Evolutionary conservation across 2,113 vertebrate genomes (phyloP).

Genomic region (Salvator merianae): DNA sequence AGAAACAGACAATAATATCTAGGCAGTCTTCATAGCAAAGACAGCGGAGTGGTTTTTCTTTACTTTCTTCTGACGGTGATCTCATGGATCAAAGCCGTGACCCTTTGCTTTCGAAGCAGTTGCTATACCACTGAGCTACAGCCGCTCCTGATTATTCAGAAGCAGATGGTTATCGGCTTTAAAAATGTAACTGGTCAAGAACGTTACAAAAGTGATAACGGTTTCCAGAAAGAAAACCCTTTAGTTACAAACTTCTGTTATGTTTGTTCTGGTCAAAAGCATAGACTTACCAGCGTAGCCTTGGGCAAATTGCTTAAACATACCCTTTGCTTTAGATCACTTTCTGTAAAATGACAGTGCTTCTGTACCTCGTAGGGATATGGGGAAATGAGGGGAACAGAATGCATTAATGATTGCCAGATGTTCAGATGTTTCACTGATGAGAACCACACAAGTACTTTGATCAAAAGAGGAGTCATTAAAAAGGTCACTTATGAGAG

Average conservation of each 20-base stretch:
- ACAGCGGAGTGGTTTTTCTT: too few relatives aligned
- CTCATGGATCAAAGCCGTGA: too few relatives aligned
- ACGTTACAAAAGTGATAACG: not conserved
- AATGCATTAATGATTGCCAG: conserved; percentile 21
- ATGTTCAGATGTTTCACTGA: conserved; percentile 21
- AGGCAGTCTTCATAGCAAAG: too few relatives aligned
- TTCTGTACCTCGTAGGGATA: not conserved
- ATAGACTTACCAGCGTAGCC: not conserved
- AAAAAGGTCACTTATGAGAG: conserved; percentile 5
- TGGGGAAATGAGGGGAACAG: not conserved
- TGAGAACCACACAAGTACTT: conserved; percentile 3
- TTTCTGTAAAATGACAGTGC: not conserved
- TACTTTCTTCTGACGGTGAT: too few relatives aligned
- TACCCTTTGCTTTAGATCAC: conserved; percentile 6
- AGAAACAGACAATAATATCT: not conserved
- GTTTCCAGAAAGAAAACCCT: not conserved
- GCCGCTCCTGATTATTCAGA: not conserved
- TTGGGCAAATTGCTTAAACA: conserved; percentile 12
- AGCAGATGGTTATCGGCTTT: not conserved
- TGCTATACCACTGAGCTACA: too few relatives aligned
- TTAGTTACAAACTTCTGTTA: not conserved
- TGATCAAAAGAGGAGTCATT: conserved; percentile 27
- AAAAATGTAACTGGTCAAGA: not conserved
- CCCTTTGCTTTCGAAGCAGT: too few relatives aligned
- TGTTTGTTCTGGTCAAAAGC: not conserved